Percentiles rank a stretch among this genome's conserved stretches.
Conservation (phyloP, 2,888 invertebrate species). For the Eristalis pertinax region DNA sequence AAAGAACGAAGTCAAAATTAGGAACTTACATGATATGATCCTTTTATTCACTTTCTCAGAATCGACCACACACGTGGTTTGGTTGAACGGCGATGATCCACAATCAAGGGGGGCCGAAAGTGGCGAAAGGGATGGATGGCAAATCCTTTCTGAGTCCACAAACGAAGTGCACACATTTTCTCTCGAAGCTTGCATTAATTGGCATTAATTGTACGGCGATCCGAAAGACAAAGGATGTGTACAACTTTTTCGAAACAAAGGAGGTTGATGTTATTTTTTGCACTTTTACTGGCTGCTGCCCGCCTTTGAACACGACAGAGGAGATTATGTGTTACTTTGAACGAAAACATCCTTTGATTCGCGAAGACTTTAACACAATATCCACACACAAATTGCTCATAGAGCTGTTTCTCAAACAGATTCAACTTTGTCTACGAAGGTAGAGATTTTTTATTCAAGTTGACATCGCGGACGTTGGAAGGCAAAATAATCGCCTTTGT, state of each 20-base stretch:
- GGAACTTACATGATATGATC: constrained; percentile 6
- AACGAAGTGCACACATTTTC: no score
- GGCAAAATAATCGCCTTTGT: no score
- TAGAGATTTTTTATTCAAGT: background rate
- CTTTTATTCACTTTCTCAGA: background rate
- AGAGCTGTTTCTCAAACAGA: background rate
- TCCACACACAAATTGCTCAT: background rate
- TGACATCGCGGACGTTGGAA: background rate
- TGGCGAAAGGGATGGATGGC: background rate
- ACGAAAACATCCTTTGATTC: background rate
- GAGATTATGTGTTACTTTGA: background rate
- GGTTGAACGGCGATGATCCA: background rate
- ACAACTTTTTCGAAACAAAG: background rate
- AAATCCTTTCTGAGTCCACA: background rate
- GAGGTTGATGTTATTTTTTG: background rate
- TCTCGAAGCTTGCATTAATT: constrained; percentile 1
- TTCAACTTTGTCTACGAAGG: background rate
- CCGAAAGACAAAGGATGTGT: background rate
- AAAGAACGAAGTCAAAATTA: background rate
- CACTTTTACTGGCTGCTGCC: background rate
- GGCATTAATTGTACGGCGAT: background rate
- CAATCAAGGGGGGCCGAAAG: background rate
- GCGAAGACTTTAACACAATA: background rate
- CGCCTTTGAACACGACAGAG: background rate
- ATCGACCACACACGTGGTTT: background rate